Evolutionary conservation across 1,140 invertebrate species (phyloP).

Genomic region (Cyclina sinensis): DNA sequence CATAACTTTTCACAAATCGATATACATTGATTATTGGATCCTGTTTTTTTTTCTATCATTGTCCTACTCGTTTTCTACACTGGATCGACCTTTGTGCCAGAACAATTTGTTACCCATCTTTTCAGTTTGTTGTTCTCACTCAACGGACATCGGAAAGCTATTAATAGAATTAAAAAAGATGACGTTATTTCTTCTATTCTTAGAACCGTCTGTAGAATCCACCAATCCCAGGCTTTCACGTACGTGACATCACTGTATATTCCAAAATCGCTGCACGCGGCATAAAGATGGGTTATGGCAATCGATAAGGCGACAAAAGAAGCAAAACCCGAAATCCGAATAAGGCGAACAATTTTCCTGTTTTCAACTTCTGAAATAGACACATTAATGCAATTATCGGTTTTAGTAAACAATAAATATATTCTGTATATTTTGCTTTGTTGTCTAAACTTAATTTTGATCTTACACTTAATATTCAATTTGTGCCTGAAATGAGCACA

Average conservation of each 20-base stretch:
- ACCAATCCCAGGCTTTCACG: slow-evolving; percentile 71
- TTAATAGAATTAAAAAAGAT: slow-evolving; percentile 36
- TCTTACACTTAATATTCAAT: too few relatives aligned
- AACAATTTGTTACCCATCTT: not conserved
- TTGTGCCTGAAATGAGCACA: too few relatives aligned
- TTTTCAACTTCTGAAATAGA: slow-evolving; percentile 66
- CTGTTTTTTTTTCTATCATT: too few relatives aligned
- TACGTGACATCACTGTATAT: slow-evolving; percentile 64
- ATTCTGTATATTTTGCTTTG: too few relatives aligned
- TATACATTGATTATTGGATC: too few relatives aligned
- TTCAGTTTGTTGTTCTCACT: not conserved
- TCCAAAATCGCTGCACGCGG: slow-evolving; percentile 65
- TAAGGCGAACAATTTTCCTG: slow-evolving; percentile 52
- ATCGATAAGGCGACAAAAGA: slow-evolving; percentile 56
- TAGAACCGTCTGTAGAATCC: slow-evolving; percentile 68
- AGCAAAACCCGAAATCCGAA: slow-evolving; percentile 51
- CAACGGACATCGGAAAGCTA: slow-evolving; percentile 51
- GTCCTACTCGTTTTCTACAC: too few relatives aligned
- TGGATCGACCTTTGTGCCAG: not conserved
- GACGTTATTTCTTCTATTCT: slow-evolving; percentile 62
- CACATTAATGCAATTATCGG: too few relatives aligned
- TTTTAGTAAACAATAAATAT: too few relatives aligned
- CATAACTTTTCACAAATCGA: too few relatives aligned
- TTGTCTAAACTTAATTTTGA: too few relatives aligned
- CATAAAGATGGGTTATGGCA: slow-evolving; percentile 66